A percentile compares a stretch with the other conserved stretches of the same genome.
phyloP scores from a whole-genome alignment of 1,140 invertebrate genomes.

The Gryllus bimaculatus region DNA sequence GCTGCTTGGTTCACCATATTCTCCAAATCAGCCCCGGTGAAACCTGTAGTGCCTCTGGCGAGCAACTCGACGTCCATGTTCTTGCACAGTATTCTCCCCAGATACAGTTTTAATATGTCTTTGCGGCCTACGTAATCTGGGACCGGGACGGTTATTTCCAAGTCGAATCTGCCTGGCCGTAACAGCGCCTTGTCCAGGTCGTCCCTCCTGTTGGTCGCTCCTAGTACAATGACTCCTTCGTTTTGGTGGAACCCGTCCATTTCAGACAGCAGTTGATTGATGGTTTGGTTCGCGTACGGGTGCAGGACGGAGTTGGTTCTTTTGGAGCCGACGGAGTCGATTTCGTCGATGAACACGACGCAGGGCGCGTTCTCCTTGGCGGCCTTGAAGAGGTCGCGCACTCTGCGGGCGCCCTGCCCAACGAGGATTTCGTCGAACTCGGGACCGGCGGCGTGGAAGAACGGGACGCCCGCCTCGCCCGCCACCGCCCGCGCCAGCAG shows the following conservation, averaged over 20 bases:
- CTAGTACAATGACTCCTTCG: slow-evolving; percentile 94
- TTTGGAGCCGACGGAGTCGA: slow-evolving; percentile 95
- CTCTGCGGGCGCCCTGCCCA: slow-evolving; percentile 88
- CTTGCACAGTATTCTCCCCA: slow-evolving; percentile 56
- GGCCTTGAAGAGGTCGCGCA: slow-evolving; percentile 88
- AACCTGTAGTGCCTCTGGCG: slow-evolving; percentile 84
- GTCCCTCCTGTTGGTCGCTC: slow-evolving; percentile 91
- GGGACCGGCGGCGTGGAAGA: slow-evolving; percentile 95
- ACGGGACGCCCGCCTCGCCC: slow-evolving; percentile 95
- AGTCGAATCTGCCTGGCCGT: slow-evolving; percentile 92
- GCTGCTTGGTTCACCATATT: slow-evolving; percentile 73
- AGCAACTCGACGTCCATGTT: slow-evolving; percentile 77
- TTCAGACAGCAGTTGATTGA: slow-evolving; percentile 94
- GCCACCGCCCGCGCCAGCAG: slow-evolving; percentile 91
- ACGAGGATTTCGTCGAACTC: slow-evolving; percentile 99
- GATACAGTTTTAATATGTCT: slow-evolving; percentile 85
- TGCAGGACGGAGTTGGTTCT: slow-evolving; percentile 90
- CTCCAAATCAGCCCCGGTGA: slow-evolving; percentile 95
- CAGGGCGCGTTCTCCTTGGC: slow-evolving; percentile 93
- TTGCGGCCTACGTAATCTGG: slow-evolving; percentile 86
- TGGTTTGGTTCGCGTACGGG: slow-evolving; percentile 98
- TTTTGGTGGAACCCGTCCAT: slow-evolving; percentile 98
- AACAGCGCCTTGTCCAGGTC: slow-evolving; percentile 92
- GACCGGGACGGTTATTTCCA: slow-evolving; percentile 80
- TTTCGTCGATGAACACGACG: slow-evolving; percentile 98